Conservation (phyloP, 2,888 invertebrate genomes). For the Luperina nickerlii region DNA sequence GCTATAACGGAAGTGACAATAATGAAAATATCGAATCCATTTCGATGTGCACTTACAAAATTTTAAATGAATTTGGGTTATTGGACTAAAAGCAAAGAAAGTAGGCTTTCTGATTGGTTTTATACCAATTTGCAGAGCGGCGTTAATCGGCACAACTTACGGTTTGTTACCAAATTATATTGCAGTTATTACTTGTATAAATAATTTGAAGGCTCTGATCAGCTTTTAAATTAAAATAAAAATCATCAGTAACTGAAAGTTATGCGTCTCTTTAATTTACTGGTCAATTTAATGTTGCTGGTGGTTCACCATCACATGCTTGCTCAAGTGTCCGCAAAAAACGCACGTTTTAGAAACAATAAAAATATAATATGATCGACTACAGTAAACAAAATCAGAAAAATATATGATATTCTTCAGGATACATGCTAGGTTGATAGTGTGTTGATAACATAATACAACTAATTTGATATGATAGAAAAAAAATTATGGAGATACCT, state of each 20-base stretch:
- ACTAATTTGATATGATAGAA: too few relatives aligned
- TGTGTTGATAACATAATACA: too few relatives aligned
- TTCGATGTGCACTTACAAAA: conserved; percentile 41
- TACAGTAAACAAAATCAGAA: too few relatives aligned
- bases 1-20: conserved; percentile 48
- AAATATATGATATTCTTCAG: too few relatives aligned
- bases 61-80: conserved; percentile 48
- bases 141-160: conserved; percentile 38
- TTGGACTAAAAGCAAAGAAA: conserved; percentile 57
- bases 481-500: too few relatives aligned
- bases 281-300: neutral
- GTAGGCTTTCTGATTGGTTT: conserved; percentile 56
- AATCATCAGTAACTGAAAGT: neutral
- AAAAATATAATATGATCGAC: too few relatives aligned
- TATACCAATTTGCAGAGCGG: conserved; percentile 35
- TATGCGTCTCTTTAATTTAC: neutral
- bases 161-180: conserved; percentile 33
- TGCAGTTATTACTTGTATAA: conserved; percentile 18
- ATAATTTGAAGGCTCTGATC: conserved; percentile 11
- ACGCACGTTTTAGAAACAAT: too few relatives aligned
- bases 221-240: conserved; percentile 11
- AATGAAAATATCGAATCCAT: conserved; percentile 48
- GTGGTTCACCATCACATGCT: neutral
- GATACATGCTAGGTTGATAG: too few relatives aligned
- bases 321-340: neutral